Conservation (phyloP, 2,113 vertebrate species). For the Emydocephalus ijimae region DNA sequence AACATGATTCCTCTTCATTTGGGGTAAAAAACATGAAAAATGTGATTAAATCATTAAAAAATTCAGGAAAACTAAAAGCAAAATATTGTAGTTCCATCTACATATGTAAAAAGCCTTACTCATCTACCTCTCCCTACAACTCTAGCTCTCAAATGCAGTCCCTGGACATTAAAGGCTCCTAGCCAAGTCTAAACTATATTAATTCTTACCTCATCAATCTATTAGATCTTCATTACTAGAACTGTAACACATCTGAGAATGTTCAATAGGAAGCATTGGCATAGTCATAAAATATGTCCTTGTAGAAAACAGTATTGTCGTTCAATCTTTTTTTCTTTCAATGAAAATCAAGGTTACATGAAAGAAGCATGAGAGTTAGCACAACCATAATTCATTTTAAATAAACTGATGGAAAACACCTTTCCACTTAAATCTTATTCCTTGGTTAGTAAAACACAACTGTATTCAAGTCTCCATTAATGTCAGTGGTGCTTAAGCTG, state of each 20-base stretch:
- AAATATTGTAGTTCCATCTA: background rate
- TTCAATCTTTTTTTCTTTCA: background rate
- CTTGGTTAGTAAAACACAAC: background rate
- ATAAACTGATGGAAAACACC: background rate
- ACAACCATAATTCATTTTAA: background rate
- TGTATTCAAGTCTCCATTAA: background rate
- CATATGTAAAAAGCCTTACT: background rate
- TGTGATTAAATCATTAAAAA: background rate
- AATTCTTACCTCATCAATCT: background rate
- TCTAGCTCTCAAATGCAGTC: background rate
- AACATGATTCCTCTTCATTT: background rate
- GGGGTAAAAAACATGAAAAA: background rate
- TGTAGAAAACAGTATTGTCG: background rate
- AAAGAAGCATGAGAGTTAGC: background rate
- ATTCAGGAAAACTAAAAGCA: background rate
- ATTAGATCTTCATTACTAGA: background rate
- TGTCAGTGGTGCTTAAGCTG: background rate
- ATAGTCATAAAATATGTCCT: background rate
- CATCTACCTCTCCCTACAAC: background rate
- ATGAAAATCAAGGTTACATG: background rate
- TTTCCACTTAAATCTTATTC: background rate
- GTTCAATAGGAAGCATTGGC: background rate
- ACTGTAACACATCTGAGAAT: background rate
- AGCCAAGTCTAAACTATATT: background rate
- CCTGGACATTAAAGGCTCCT: background rate